A percentile compares a stretch with the other conserved stretches of the same genome.
These are phyloP conservation scores for Coturnix japonica DNA, from an alignment of 2,113 vertebrate genomes.

Conservation along the genomic window DNA sequence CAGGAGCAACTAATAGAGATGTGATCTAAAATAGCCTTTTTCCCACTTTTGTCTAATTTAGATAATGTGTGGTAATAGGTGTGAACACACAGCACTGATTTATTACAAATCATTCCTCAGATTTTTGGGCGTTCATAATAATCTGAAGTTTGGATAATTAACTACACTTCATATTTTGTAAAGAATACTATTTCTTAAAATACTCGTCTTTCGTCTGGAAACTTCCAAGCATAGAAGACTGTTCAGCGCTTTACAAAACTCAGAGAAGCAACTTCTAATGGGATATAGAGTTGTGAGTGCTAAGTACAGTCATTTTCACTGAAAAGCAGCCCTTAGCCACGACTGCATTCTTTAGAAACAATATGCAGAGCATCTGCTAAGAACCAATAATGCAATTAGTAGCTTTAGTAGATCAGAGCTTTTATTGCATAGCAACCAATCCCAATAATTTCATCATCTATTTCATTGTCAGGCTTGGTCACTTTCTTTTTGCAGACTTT, in stretches of 20 bases:
- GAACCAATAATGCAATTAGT: neutral
- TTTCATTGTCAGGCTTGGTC: neutral
- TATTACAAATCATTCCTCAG: neutral
- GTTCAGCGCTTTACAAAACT: neutral
- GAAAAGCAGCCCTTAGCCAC: neutral
- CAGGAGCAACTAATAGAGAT: neutral
- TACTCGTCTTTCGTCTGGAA: neutral
- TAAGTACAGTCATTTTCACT: neutral
- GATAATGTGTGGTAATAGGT: neutral
- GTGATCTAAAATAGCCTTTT: neutral
- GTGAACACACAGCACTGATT: neutral
- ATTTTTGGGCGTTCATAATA: neutral
- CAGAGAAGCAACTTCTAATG: neutral
- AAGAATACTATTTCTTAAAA: neutral
- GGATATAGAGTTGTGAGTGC: neutral
- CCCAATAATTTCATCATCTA: neutral
- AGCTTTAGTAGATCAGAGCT: neutral
- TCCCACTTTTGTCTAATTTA: neutral
- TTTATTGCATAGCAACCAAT: neutral
- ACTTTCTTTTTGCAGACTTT: neutral
- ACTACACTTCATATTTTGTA: neutral
- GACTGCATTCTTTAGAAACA: neutral
- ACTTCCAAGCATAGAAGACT: neutral
- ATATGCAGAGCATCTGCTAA: neutral
- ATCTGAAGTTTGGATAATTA: neutral